phyloP scores from a whole-genome alignment of 2,888 invertebrate genomes.

The Epinotia demarniana region DNA sequence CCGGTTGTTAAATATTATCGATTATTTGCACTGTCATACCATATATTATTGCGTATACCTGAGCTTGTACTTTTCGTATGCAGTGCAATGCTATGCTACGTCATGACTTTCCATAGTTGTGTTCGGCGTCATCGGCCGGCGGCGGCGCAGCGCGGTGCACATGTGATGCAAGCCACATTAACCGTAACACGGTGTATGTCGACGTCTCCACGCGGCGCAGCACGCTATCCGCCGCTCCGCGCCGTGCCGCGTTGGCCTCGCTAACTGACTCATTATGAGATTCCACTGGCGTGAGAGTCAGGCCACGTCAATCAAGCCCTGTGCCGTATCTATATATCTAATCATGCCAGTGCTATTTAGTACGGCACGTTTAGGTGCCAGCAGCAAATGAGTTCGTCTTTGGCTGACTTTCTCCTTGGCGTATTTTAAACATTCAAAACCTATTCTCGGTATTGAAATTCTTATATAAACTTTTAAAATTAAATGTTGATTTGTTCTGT shows the following conservation, averaged over 20 bases:
- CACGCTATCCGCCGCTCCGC: constrained; percentile 45
- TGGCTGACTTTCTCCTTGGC: constrained; percentile 33
- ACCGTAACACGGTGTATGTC: constrained; percentile 56
- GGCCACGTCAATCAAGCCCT: constrained; percentile 56
- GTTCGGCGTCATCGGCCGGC: constrained; percentile 60
- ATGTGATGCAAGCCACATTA: constrained; percentile 61
- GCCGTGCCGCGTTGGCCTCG: constrained; percentile 11
- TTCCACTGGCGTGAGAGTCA: constrained; percentile 59
- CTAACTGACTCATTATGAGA: constrained; percentile 52
- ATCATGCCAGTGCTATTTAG: constrained; percentile 25
- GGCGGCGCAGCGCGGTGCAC: constrained; percentile 26
- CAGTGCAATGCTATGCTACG: constrained; percentile 53
- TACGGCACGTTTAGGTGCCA: constrained; percentile 33
- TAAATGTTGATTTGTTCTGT: background rate
- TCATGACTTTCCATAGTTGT: constrained; percentile 64
- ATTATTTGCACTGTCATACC: background rate
- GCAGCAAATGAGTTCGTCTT: constrained; percentile 18
- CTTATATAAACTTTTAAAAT: background rate
- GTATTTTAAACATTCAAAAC: constrained; percentile 7
- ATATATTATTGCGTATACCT: background rate
- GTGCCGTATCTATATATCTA: constrained; percentile 26
- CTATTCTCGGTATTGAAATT: background rate
- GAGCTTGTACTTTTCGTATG: constrained; percentile 2
- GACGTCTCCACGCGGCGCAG: constrained; percentile 48
- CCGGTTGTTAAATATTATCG: too few relatives aligned